Evolutionary conservation across 1,140 invertebrate species (phyloP), one percentile per base, ranked within the genome.

Genomic region (Lepidurus packardi): DNA sequence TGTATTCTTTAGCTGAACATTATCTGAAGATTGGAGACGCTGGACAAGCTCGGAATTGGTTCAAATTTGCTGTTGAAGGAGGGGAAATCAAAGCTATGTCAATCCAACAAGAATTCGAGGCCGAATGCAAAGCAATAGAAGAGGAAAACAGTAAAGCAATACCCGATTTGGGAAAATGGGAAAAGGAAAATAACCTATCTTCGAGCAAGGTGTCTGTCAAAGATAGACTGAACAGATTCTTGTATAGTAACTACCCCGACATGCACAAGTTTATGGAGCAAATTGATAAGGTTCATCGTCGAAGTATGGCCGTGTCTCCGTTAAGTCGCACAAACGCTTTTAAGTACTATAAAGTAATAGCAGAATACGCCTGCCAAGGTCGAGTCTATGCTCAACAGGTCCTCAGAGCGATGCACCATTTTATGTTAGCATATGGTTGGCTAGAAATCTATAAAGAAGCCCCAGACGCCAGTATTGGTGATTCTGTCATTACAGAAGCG

Each of bases 1-100:
- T 78, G 75, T 75, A 78, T 24, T 77, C 73, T 53, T 44, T 81
- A 16, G 80, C 79, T 1, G 7, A 1, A 53, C 5, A 11, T 1
- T 78, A 80, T 43, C 21, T 75, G 0, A 0, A 7, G 21, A 65
- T n/a, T 13, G 53, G 53, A 65, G 53, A 65, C 3, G 53, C 21
- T 1, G 6, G 21, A 21, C 53, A 65, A 65, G 53, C 53, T 9
- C 53, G 53, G 53, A 9, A 16, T 4, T 65, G 53, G 53, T n/a
- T 65, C 4, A 65, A 65, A 65, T 65, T 13, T 13, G 53, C 53
- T n/a, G 13, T 65, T 9, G 53, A 65, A 65, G 53, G 13, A 21
- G 53, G 53, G 21, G 13, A 65, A n/a, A 21, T 65, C 7, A 5
- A 3, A 65, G 53, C 53, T 16, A 65, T 65, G 53, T 13, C 53